Conservation (phyloP, 2,797 vertebrate species). For the Esox lucius region DNA sequence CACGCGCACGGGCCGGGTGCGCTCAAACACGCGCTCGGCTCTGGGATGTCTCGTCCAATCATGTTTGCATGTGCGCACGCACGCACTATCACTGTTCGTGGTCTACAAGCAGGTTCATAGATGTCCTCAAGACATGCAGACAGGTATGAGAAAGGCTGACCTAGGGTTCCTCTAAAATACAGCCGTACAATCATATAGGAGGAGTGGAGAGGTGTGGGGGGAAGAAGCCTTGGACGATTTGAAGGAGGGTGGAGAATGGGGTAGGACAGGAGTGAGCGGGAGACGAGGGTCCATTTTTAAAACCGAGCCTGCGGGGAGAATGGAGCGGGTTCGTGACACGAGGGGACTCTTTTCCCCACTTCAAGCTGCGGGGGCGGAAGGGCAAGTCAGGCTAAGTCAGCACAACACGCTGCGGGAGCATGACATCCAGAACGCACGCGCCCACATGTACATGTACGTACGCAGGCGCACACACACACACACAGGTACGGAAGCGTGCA, state of each 20-base stretch:
- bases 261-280: not conserved
- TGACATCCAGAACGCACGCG: constrained; percentile 4
- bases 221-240: not conserved
- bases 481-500: no score
- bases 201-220: not conserved
- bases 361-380: constrained; percentile 33
- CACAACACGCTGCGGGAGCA: constrained; percentile 14
- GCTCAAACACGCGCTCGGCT: constrained; percentile 10
- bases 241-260: not conserved
- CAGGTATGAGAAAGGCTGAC: no score
- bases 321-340: constrained; percentile 29
- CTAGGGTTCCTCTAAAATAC: no score
- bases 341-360: constrained; percentile 21
- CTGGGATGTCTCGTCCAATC: not conserved
- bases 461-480: no score
- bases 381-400: constrained; percentile 13
- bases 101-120: no score
- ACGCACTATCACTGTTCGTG: not conserved
- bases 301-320: constrained; percentile 13
- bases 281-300: constrained; percentile 11
- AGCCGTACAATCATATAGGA: not conserved
- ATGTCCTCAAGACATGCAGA: no score
- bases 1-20: constrained; percentile 3
- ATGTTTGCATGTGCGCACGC: constrained; percentile 3
- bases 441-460: constrained; percentile 17